Evolutionary conservation across 2,888 invertebrate species (phyloP).

Genomic region (Pediacus dermestoides): DNA sequence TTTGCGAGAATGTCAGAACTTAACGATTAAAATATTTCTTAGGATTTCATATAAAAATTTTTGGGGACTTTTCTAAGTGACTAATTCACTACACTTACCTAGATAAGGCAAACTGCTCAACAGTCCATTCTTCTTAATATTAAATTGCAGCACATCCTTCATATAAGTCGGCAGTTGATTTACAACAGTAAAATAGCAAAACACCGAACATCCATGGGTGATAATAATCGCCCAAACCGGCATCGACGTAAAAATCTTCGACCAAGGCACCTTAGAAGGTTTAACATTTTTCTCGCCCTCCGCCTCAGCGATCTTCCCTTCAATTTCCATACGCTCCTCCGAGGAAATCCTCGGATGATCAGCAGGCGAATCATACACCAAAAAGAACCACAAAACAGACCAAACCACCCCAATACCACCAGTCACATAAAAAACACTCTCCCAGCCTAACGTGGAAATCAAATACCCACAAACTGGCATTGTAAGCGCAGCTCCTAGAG

Average conservation of each 20-base stretch:
- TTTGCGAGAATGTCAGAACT: too few relatives aligned
- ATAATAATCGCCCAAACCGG: slow-evolving; percentile 85
- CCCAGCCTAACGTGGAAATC: slow-evolving; percentile 80
- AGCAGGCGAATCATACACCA: slow-evolving; percentile 77
- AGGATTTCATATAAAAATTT: too few relatives aligned
- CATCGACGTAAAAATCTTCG: slow-evolving; percentile 61
- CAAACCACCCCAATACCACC: slow-evolving; percentile 73
- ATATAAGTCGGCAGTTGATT: slow-evolving; percentile 85
- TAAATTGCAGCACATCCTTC: slow-evolving; percentile 72
- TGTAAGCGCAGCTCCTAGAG: slow-evolving; percentile 86
- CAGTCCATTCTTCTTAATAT: slow-evolving; percentile 82
- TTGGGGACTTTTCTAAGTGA: not conserved
- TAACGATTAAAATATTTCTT: too few relatives aligned
- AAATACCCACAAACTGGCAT: slow-evolving; percentile 84
- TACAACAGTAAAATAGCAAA: slow-evolving; percentile 84
- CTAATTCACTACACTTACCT: slow-evolving; percentile 57
- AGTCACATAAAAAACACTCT: slow-evolving; percentile 85
- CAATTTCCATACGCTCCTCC: slow-evolving; percentile 64
- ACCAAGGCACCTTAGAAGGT: slow-evolving; percentile 69
- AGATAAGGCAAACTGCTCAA: slow-evolving; percentile 82
- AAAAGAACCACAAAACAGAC: slow-evolving; percentile 77
- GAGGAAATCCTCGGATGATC: slow-evolving; percentile 76
- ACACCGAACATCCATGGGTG: slow-evolving; percentile 79
- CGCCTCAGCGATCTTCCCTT: slow-evolving; percentile 60
- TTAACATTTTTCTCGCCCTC: slow-evolving; percentile 38